These are phyloP conservation scores for Megalops cyprinoides DNA, from an alignment of 2,797 vertebrate genomes.

Conservation along the genomic window DNA sequence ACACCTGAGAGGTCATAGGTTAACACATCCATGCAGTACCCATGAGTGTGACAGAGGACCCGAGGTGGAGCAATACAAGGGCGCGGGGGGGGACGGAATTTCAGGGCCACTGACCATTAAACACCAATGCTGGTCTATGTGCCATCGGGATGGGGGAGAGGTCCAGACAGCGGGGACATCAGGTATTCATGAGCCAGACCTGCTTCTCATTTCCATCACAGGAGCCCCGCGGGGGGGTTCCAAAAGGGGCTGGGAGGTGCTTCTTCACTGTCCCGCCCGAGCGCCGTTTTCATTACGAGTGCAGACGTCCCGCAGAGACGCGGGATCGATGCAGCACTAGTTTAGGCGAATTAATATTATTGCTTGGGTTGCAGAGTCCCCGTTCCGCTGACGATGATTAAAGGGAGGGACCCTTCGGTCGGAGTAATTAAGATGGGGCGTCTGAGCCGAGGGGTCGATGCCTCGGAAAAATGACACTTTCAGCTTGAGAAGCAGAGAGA, in stretches of 20 bases:
- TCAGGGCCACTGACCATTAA: too few relatives aligned
- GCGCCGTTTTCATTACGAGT: conserved; percentile 29
- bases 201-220: background rate
- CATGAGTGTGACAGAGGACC: background rate
- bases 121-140: too few relatives aligned
- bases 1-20: too few relatives aligned
- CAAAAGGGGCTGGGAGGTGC: too few relatives aligned
- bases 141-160: too few relatives aligned
- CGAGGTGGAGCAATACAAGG: background rate
- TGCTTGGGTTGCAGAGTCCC: conserved; percentile 69
- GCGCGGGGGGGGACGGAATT: background rate
- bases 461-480: conserved; percentile 31
- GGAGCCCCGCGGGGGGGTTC: too few relatives aligned
- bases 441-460: conserved; percentile 59
- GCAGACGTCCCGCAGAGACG: conserved; percentile 64
- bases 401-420: conserved; percentile 56
- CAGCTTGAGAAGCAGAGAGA: background rate
- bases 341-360: conserved; percentile 70
- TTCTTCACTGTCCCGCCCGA: background rate
- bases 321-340: conserved; percentile 72
- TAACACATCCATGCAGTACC: background rate
- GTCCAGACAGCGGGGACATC: background rate
- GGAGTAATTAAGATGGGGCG: conserved; percentile 78
- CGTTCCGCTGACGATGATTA: conserved; percentile 72
- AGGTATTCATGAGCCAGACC: background rate